Base-by-base conservation (phyloP, 1,140 invertebrate genomes). In the Manduca sexta region DNA sequence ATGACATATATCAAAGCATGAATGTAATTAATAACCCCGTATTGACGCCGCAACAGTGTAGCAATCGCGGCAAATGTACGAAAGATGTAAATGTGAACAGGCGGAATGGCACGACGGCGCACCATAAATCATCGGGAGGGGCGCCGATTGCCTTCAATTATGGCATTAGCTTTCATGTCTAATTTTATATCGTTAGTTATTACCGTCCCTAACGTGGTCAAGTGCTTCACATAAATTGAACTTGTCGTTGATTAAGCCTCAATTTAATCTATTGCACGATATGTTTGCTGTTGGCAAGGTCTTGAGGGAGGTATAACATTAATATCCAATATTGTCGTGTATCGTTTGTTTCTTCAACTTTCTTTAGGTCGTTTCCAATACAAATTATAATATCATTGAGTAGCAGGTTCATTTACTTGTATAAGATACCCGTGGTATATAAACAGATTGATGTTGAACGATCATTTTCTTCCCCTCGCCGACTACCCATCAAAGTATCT, bases 91-190 rank as follows among this genome's bases (percentile, higher is more conserved):
- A 79, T 78, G 65, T 18, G 51, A 11, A 38, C 31, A 45, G 34
- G 41, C 33, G 35, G 34, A 35, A 17, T 35, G 53, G 54, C 46
- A 52, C 54, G 45, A 52, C 54, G 49, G 37, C 57, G 48, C 38
- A 52, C 49, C 60, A 78, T 84, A 74, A 78, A 75, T 84, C 80
- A 84, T 82, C 59, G 49, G 56, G 68, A 69, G 70, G 77, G 77
- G 73, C 52, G 69, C 71, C 74, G 78, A 84, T 82, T 84, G 75
- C 72, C 69, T 60, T 54, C 78, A 74, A 82, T 84, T 84, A 81
- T 70, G 64, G 78, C 70, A 81, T 84, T 84, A 80, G 72, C 71
- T 77, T 77, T 75, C 74, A 70, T 74, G 74, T 57, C 72, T 84
- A 79, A 84, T 84, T 81, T 72, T 76, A 66, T 73, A 65, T 59